Base-by-base conservation (phyloP, 1,140 invertebrate species). In the Pogonognathellus flavescens region DNA sequence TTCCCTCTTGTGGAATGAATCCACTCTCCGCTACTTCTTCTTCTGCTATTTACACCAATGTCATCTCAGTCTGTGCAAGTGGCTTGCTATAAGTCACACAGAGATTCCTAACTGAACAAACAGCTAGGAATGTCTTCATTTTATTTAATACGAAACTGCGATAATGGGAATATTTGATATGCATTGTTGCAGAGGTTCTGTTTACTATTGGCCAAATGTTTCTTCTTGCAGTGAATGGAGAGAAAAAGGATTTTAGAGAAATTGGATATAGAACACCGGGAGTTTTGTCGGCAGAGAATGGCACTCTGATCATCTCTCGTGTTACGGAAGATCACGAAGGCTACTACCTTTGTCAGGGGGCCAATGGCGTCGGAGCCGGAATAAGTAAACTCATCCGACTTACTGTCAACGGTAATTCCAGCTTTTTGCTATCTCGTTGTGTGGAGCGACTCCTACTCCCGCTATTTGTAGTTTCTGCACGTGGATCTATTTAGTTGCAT, bases 311-410 rank as follows among this genome's bases (percentile, higher is more conserved):
- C 80, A 93, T 94, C 88, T 90, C 90, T 22, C 89, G 91, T 83
- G 93, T 93, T 53, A 89, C 89, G 57, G 92, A 93, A 88, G 91
- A 91, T 87, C 93, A 94, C 89, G 91, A 92, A 87, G 93, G 93
- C 18, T 91, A 92, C 89, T 94, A 93, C 88, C 89, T 93, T 50
- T 92, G 92, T 89, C 90, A 94, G 88, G 93, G 93, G 16, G 92
- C 91, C 90, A 94, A 94, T 90, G 92, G 92, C 5, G 92, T 94
- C 83, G 93, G 93, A 2, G 91, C 93, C 13, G 93, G 92, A 80
- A 92, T 94, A 88, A 94, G 93, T 90, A 93, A 94, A 91, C 92
- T 94, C 85, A 92, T 94, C 88, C 91, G 91, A 84, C 91, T 94
- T 85, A 93, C 92, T 87, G 93, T 94, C 72, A 93, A 93, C 88